phyloP scores from a whole-genome alignment of 2,797 vertebrate genomes.

The Chrysocyon brachyurus region DNA sequence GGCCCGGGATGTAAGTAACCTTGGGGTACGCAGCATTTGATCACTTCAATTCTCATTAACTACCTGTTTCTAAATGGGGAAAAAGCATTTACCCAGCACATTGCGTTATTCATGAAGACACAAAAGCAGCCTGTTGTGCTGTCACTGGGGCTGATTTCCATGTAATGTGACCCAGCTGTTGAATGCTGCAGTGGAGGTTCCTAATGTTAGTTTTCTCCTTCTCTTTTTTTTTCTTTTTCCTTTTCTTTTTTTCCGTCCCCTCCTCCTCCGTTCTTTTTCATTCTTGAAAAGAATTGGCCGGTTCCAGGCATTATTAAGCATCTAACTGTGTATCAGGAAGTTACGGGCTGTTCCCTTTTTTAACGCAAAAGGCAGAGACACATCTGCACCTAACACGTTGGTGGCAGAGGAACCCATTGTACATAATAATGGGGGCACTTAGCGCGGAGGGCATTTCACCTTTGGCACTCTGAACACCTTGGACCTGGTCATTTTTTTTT shows the following conservation, averaged over 20 bases:
- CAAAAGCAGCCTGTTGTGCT: conserved; percentile 70
- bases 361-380: conserved; percentile 17
- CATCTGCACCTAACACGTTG: background rate
- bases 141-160: conserved; percentile 72
- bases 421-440: background rate
- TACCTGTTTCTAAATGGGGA: conserved; percentile 82
- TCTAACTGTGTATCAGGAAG: conserved; percentile 64
- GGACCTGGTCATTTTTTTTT: background rate
- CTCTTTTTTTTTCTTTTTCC: background rate
- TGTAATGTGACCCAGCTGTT: conserved; percentile 79
- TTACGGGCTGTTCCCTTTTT: background rate
- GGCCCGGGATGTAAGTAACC: conserved; percentile 81
- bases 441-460: background rate
- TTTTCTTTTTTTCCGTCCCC: background rate
- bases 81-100: conserved; percentile 78
- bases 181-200: conserved; percentile 78
- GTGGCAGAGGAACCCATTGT: background rate
- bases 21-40: conserved; percentile 86
- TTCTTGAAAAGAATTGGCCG: conserved; percentile 70
- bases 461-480: background rate
- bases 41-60: conserved; percentile 80
- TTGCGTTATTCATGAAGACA: conserved; percentile 77
- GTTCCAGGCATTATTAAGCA: background rate
- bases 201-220: conserved; percentile 68
- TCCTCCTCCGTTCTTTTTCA: background rate